These are phyloP conservation scores for Suillia variegata DNA, from an alignment of 2,888 invertebrate genomes.

Conservation along the genomic window DNA sequence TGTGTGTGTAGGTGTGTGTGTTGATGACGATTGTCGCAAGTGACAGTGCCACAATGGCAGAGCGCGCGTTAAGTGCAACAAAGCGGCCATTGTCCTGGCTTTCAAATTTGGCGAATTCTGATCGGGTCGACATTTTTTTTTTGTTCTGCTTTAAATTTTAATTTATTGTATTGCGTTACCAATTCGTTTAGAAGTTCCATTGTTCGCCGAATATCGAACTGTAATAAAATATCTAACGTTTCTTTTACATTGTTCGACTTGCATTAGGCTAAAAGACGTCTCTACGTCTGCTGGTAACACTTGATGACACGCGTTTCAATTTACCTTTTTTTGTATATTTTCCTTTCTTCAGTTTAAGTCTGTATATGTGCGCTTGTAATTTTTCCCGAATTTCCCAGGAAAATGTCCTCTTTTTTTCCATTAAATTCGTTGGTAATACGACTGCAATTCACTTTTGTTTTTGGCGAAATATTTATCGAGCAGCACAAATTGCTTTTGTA, in stretches of 20 bases:
- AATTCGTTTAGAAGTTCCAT: neutral
- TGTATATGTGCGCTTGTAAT: neutral
- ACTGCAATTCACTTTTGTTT: neutral
- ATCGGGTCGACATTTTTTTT: neutral
- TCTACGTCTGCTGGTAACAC: neutral
- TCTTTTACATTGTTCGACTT: no score
- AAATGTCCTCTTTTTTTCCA: neutral
- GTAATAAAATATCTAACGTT: conserved; percentile 1
- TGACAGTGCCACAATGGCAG: neutral
- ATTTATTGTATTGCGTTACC: neutral
- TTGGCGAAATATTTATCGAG: conserved; percentile 1
- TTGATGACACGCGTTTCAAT: neutral
- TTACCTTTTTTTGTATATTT: no score
- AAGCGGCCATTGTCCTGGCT: neutral
- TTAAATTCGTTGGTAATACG: neutral
- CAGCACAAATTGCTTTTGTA: neutral
- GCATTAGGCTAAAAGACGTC: neutral
- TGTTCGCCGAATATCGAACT: neutral
- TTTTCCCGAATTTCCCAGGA: neutral
- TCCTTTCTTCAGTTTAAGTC: neutral
- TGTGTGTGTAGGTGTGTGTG: neutral
- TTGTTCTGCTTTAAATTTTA: neutral
- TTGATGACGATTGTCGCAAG: neutral
- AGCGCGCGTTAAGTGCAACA: neutral
- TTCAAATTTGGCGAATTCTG: neutral